Evolutionary conservation across 2,113 vertebrate genomes (phyloP), one percentile per base, ranked within the genome.

Genomic region (Stegastes partitus): DNA sequence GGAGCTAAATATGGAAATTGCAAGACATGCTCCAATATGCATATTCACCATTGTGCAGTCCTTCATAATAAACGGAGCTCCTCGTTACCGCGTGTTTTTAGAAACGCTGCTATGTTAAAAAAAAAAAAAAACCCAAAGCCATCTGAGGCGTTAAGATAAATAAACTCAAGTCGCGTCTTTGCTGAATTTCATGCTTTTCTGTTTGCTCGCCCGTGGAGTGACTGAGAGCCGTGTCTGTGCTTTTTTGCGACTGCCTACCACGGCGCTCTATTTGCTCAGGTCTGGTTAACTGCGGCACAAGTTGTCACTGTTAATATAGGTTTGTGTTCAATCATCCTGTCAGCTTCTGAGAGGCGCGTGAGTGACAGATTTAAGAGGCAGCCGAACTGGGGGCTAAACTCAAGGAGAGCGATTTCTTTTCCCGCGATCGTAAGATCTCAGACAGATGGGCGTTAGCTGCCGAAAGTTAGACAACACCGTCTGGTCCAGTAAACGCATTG

Each of bases 271-370:
- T 90, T 87, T 89, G 87, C 90, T 91, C 90, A 86, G 91, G 84
- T 91, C 84, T 90, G 77, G 88, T 88, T 88, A 90, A 87, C 88
- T 84, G 85, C 76, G 53, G 84, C 90, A 87, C 88, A 90, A 92
- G 92, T 92, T 93, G 92, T 94, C 93, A 91, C 82, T 79, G 89
- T 89, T 92, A 92, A 94, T 94, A 87, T 68, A 58, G 76, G 82
- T 86, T 91, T 92, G 89, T 88, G 86, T 94, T 94, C 94, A 94
- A 94, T 95, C 94, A 94, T 92, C 77, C 83, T 92, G 93, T 93
- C 93, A 72, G 81, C 91, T 91, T 93, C 92, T 92, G 92, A 91
- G 87, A 88, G 86, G 90, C 73, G 26, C 49, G 18, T 93, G 93
- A 94, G 84, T 93, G 94, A 93, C 93, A 93, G 87, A 89, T 94